A percentile compares a stretch with the other conserved stretches of the same genome.
phyloP scores from a whole-genome alignment of 2,113 vertebrate species.

The Agelaius tricolor region DNA sequence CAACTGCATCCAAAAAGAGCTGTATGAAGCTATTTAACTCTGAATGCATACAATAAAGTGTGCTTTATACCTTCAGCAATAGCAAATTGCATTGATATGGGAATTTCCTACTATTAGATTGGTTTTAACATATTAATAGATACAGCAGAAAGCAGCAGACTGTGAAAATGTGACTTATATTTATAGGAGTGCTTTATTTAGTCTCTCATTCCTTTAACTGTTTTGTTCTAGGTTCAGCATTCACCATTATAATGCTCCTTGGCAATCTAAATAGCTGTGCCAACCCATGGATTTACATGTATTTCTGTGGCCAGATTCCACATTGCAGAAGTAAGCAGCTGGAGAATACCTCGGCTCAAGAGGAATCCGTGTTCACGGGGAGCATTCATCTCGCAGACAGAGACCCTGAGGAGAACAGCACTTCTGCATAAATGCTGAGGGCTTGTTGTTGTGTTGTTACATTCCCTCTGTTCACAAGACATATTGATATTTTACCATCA shows the following conservation, averaged over 20 bases:
- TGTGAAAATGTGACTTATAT: neutral
- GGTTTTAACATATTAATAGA: neutral
- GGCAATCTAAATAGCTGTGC: constrained; percentile 84
- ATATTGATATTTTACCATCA: neutral
- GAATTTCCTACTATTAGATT: neutral
- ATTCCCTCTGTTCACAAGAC: neutral
- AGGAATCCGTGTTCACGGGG: constrained; percentile 49
- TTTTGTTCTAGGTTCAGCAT: constrained; percentile 72
- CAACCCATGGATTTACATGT: constrained; percentile 86
- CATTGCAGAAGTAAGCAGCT: constrained; percentile 48
- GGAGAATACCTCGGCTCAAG: constrained; percentile 1
- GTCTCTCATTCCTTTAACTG: neutral
- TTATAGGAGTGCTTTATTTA: neutral
- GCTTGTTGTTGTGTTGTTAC: neutral
- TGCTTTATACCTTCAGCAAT: neutral
- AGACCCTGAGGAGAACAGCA: constrained; percentile 54
- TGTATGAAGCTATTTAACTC: neutral
- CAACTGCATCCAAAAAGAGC: neutral
- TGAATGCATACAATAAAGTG: neutral
- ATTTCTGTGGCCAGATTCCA: constrained; percentile 77
- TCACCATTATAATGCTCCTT: constrained; percentile 83
- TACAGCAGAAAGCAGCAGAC: neutral
- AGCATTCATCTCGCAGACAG: constrained; percentile 63
- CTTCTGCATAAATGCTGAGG: constrained; percentile 11
- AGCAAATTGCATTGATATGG: neutral